Base-by-base conservation (phyloP, 2,113 vertebrate genomes). In the Mormyrus lacerda region DNA sequence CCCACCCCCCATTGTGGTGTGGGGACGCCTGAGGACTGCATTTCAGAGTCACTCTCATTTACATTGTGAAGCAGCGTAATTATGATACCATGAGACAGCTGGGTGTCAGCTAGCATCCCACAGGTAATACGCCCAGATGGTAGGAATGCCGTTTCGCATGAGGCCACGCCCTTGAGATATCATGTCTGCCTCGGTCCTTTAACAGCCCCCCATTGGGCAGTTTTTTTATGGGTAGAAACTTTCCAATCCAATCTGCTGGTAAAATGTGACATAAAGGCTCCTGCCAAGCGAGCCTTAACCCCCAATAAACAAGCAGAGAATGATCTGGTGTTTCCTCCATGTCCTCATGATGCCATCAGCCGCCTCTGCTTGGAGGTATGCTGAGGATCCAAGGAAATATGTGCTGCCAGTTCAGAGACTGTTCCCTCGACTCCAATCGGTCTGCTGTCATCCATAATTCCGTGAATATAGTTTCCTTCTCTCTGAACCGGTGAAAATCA, bases 401-500 rank as follows among this genome's bases (percentile, higher is more conserved):
- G 13, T 15, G 31, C 35, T 42, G 73, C 35, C 73, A 79, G 73
- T 42, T 39, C 31, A 53, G 50, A 39, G 15, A 27, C 85, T 53
- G 85, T 55, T 87, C 85, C 15, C 24, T 11, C 44, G 3, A 45
- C 83, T 50, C 45, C 9, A 27, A 15, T 47, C 31, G 51, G 48
- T 87, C 85, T 4, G 24, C 85, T 85, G 31, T 50, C n/a, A 85
- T 85, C 13, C 84, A 13, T 53, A 27, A 24, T 87, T 51, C 85
- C 35, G 4, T 87, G 27, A 87, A 87, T n/a, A 47, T 19, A 13
- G 48, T 53, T 53, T 53, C 85, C 19, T 31, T 53, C 21, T 39
- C 50, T 35, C 50, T 35, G 50, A 53, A 35, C 48, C 15, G 3
- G 47, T 53, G 31, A 31, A 92, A 92, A 95, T 94, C 93, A 92